Conservation (phyloP, 1,140 invertebrate species). For the Dufourea novaeangliae region DNA sequence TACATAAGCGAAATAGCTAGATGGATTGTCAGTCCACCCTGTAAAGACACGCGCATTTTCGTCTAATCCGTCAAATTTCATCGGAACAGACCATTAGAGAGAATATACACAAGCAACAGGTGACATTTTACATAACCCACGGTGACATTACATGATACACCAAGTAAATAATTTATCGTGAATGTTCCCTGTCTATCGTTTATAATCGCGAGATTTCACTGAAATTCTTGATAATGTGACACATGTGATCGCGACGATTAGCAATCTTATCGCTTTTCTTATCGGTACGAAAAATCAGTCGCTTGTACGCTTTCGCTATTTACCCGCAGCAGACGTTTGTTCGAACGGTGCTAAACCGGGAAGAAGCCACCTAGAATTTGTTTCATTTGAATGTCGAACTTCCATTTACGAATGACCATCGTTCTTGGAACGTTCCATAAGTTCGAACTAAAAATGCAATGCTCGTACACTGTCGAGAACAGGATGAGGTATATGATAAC, state of each 20-base stretch:
- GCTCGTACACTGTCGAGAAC: background rate
- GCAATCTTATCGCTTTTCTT: slow-evolving; percentile 26
- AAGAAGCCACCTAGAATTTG: background rate
- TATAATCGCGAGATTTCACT: background rate
- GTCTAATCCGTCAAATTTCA: too few relatives aligned
- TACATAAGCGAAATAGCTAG: too few relatives aligned
- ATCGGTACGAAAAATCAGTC: background rate
- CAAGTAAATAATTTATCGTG: too few relatives aligned
- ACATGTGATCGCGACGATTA: background rate
- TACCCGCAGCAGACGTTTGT: too few relatives aligned
- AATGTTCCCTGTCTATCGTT: background rate
- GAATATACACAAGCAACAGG: too few relatives aligned
- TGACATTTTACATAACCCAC: too few relatives aligned
- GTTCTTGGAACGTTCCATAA: background rate
- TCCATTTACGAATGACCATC: background rate
- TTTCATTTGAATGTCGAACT: too few relatives aligned
- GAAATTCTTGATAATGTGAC: background rate
- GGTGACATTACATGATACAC: too few relatives aligned
- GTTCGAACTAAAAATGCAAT: background rate
- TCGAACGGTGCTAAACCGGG: background rate
- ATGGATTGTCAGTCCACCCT: too few relatives aligned
- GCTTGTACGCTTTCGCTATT: too few relatives aligned
- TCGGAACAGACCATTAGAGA: too few relatives aligned
- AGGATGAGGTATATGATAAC: slow-evolving; percentile 56
- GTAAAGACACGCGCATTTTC: too few relatives aligned